phyloP scores from a whole-genome alignment of 2,113 vertebrate genomes.

The Ammodytes dubius region DNA sequence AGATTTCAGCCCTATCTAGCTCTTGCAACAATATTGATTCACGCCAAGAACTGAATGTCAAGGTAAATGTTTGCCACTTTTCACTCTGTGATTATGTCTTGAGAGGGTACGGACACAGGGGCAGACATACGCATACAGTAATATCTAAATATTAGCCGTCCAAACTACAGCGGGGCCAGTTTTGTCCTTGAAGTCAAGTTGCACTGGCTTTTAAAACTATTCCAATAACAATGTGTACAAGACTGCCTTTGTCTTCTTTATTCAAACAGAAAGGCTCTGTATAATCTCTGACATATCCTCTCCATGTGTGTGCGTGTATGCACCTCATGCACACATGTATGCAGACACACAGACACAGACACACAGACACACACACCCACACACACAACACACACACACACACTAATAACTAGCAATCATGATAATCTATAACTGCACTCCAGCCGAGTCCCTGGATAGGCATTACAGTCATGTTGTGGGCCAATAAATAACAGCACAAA shows the following conservation, averaged over 20 bases:
- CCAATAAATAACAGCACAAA: conserved; percentile 86
- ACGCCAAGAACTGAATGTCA: conserved; percentile 47
- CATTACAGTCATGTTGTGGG: conserved; percentile 84
- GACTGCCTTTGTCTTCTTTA: conserved; percentile 74
- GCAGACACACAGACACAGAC: conserved; percentile 32
- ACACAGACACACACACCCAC: conserved; percentile 59
- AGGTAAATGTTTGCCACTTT: conserved; percentile 64
- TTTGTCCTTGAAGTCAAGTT: conserved; percentile 71
- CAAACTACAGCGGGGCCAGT: conserved; percentile 8
- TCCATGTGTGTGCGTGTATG: conserved; percentile 2
- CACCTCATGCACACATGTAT: no score
- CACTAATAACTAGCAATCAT: conserved; percentile 86
- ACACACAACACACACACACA: conserved; percentile 52
- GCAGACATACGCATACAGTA: conserved; percentile 28
- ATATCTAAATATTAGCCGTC: conserved; percentile 46
- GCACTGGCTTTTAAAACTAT: conserved; percentile 64
- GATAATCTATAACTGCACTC: conserved; percentile 87
- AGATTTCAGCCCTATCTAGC: conserved; percentile 38
- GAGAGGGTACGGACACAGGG: conserved; percentile 25
- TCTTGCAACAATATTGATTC: conserved; percentile 53
- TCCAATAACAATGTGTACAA: conserved; percentile 76
- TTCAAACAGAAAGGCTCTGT: conserved; percentile 69
- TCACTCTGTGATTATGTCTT: conserved; percentile 51
- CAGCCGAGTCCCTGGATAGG: conserved; percentile 84
- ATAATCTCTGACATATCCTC: conserved; percentile 60